Evolutionary conservation across 2,888 invertebrate genomes (phyloP), one percentile per base, ranked within the genome.

Genomic region (Leptinotarsa rubiginosa): DNA sequence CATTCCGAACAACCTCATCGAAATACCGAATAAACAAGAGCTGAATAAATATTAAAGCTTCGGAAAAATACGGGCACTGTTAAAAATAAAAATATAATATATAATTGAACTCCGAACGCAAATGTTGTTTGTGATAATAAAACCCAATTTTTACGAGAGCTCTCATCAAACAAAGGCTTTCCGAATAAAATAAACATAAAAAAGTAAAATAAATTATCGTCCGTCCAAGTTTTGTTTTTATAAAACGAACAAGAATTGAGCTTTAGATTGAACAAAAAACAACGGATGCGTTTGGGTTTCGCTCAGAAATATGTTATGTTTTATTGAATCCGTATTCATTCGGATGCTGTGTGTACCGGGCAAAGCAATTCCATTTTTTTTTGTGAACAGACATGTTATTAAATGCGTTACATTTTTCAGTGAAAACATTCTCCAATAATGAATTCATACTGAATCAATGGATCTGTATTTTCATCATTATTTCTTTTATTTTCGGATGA

Each of bases 61-160:
- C 65, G 71, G 84, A 84, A 86, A 83, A 84, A 84, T 81, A 84
- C 83, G 81, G 83, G 81, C 81, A 83, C 77, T 81, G 83, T 86
- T 84, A 83, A 84, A 84, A 85, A 85, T 83, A 85, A 85, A 86
- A 85, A 86, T 86, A 86, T 85, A 85, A 72, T 83, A 84, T 86
- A 85, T 87, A 86, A 87, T 87, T 86, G 86, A 86, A 86, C 84
- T 84, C 83, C 83, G 85, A 84, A 86, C 85, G 84, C 86, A 86
- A 86, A 87, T 87, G 86, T 87, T 87, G 86, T 86, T 87, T 86
- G 86, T 86, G 85, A 87, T 87, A 87, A 87, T 87, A 87, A 87
- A 87, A 86, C 86, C 84, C 86, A 86, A 87, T 87, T 87, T 87
- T 87, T 87, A 86, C 86, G 85, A 86, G 86, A 85, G 86, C 84